Conservation (phyloP, 2,888 invertebrate species). For the Cristatella mucedo region DNA sequence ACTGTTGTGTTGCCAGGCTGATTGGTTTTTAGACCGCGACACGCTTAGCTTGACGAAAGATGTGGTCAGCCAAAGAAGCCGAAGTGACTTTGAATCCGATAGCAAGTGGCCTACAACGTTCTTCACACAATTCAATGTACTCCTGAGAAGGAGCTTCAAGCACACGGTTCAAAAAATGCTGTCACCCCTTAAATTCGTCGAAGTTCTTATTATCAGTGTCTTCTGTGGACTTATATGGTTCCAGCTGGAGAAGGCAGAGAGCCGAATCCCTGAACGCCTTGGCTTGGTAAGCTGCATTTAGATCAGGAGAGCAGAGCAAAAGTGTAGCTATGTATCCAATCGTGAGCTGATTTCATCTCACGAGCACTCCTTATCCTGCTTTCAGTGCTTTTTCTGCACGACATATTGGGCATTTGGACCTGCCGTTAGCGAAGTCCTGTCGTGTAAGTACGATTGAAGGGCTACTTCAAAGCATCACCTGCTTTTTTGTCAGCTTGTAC, state of each 20-base stretch:
- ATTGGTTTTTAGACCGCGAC: too few species aligned
- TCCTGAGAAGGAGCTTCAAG: constrained; percentile 50
- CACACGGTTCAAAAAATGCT: constrained; percentile 55
- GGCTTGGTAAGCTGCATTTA: constrained; percentile 50
- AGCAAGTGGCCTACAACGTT: constrained; percentile 56
- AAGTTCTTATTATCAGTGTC: constrained; percentile 58
- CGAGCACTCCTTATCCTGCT: constrained; percentile 12
- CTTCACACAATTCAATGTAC: constrained; percentile 54
- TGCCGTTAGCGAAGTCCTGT: constrained; percentile 58
- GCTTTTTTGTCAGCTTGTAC: too few species aligned
- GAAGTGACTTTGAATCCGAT: constrained; percentile 8
- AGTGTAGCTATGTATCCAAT: too few species aligned
- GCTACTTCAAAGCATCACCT: too few species aligned
- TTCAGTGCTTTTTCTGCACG: constrained; percentile 60
- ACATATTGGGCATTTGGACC: constrained; percentile 69
- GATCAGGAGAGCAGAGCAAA: too few species aligned
- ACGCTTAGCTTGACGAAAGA: too few species aligned
- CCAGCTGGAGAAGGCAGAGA: constrained; percentile 56
- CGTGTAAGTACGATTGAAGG: constrained; percentile 54
- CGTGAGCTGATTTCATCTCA: too few species aligned
- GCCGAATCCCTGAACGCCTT: constrained; percentile 57
- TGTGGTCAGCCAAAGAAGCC: too few species aligned
- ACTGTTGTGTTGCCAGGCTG: too few species aligned
- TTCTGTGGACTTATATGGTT: constrained; percentile 59
- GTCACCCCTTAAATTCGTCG: constrained; percentile 54